Base-by-base conservation (phyloP, 2,888 invertebrate genomes). In the Drosophila emarginata region DNA sequence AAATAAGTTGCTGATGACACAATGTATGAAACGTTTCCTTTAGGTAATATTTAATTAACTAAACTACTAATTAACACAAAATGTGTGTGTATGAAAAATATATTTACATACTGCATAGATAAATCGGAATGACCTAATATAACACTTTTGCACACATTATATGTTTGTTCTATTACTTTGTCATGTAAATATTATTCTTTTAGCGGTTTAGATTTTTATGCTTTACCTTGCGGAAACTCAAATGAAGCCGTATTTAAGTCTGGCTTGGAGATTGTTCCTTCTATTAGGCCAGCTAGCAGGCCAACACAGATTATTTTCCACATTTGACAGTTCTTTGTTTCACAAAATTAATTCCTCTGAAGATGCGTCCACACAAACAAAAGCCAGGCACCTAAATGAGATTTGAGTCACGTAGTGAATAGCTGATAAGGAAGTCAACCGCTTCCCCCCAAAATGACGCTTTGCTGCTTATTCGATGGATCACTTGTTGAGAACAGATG, bases 341-440 rank as follows among this genome's bases (percentile, higher is more conserved):
- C 61, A 21, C 2, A 61, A 61, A 58, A 39, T 64, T 37, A 52
- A 26, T 14, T 36, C 59, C 50, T 54, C 6, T 40, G 40, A 36
- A 59, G 52, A 57, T 28, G 18, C 28, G 52, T 32, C 50, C 18
- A 37, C 45, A 11, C 39, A 74, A 74, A 39, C 78, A 62, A 61
- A 14, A 21, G 37, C 58, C 32, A 36, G 21, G 7, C 64, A 45
- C 54, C 59, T 67, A 60, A 72, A 67, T 64, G 50, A 39, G 51
- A 66, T 69, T 64, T 78, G 39, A 76, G 66, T 65, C 72, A 80
- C 75, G 75, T 70, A 50, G 37, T 37, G 11, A 15, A 6, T 39
- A 37, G 37, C 53, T 83, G 81, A 81, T 81, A 81, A 86, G 79
- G 70, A 69, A 67, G 56, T 56, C 9, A 70, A 64, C 51, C 64